phyloP scores from a whole-genome alignment of 2,113 vertebrate species.

The Regulus satrapa region DNA sequence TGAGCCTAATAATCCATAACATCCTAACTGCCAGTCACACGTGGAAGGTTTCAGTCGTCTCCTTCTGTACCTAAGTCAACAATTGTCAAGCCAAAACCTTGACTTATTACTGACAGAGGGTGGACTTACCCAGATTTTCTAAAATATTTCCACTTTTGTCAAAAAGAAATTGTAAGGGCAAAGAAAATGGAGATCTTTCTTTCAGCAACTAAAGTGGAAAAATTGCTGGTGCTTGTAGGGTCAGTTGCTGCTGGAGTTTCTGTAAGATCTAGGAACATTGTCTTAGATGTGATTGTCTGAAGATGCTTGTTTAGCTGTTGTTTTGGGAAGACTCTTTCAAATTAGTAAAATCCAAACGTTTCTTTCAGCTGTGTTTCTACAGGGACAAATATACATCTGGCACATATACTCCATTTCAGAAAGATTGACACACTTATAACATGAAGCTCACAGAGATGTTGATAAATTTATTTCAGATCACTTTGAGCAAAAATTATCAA shows the following conservation, averaged over 20 bases:
- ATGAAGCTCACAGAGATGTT: background rate
- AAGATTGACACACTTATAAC: background rate
- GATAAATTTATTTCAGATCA: background rate
- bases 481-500: background rate
- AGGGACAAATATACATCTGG: background rate
- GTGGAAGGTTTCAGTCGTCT: background rate
- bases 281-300: background rate
- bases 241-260: background rate
- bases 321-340: background rate
- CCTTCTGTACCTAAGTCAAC: background rate
- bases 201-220: background rate
- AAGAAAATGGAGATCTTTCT: background rate
- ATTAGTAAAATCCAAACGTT: background rate
- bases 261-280: background rate
- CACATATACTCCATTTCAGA: background rate
- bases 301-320: background rate
- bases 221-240: background rate
- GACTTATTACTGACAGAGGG: background rate
- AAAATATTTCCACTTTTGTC: background rate
- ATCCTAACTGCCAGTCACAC: background rate
- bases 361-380: background rate
- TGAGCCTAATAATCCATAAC: slow-evolving; percentile 38
- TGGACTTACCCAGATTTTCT: background rate
- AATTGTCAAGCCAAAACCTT: background rate
- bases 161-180: background rate